Conservation (phyloP, 2,797 vertebrate genomes). For the Sciaenops ocellatus region DNA sequence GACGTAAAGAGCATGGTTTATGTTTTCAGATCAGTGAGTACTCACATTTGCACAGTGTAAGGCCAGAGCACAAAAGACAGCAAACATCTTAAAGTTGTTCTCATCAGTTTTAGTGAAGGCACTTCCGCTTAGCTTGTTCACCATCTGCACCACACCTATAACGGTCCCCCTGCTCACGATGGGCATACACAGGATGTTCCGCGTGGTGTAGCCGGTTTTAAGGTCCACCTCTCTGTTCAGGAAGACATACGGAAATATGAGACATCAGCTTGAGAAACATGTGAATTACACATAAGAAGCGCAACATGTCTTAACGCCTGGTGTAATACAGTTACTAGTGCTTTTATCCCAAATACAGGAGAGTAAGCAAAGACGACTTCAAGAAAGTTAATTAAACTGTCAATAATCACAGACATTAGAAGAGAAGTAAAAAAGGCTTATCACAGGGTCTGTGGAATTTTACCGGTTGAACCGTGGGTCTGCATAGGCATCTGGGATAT, state of each 20-base stretch:
- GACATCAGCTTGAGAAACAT: background rate
- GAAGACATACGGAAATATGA: background rate
- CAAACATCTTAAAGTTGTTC: constrained; percentile 99
- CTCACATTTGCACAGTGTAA: constrained; percentile 99
- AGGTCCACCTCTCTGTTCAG: constrained; percentile 94
- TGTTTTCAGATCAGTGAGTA: constrained; percentile 41
- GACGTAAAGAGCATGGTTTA: background rate
- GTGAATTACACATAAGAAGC: background rate
- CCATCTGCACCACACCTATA: constrained; percentile 99
- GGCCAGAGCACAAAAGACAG: constrained; percentile 99
- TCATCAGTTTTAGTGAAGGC: constrained; percentile 99
- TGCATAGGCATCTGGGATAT: constrained; percentile 99
- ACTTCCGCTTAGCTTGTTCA: constrained; percentile 98
- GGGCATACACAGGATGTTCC: constrained; percentile 99
- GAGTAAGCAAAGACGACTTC: background rate
- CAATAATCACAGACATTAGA: background rate
- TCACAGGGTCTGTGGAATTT: background rate
- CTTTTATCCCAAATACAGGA: constrained; percentile 8
- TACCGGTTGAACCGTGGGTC: constrained; percentile 99
- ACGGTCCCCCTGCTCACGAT: constrained; percentile 97
- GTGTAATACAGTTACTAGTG: background rate
- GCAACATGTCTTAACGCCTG: background rate
- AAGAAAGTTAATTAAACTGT: background rate
- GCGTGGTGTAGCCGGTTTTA: constrained; percentile 98
- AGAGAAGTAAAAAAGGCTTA: background rate